Conservation (phyloP, 2,888 invertebrate genomes). For the Ferrisia virgata region DNA sequence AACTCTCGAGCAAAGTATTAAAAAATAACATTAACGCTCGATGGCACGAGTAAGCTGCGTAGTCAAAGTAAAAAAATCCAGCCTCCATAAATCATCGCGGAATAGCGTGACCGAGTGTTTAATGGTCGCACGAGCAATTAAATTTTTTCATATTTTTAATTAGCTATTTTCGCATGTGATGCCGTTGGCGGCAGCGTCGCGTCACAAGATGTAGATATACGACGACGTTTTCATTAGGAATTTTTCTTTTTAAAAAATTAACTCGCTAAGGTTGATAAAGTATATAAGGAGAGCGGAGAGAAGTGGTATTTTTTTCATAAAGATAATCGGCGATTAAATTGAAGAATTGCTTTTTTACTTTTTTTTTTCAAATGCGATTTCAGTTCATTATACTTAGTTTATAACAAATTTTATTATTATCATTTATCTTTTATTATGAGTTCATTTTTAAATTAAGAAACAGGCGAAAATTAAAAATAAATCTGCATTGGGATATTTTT, state of each 20-base stretch:
- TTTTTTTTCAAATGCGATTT: too few species aligned
- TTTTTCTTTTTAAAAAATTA: background rate
- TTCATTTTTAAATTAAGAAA: too few species aligned
- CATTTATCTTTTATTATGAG: too few species aligned
- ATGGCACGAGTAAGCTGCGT: background rate
- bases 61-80: conserved; percentile 5
- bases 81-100: background rate
- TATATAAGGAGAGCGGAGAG: too few species aligned
- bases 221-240: background rate
- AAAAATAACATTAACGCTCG: background rate
- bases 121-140: background rate
- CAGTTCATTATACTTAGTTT: too few species aligned
- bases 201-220: background rate
- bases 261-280: background rate
- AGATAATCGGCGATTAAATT: too few species aligned
- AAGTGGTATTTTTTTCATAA: too few species aligned
- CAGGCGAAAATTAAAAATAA: too few species aligned
- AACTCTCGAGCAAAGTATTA: too few species aligned
- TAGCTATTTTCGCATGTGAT: background rate
- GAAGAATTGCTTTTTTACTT: too few species aligned
- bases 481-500: too few species aligned
- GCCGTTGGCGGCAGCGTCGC: background rate
- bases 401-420: too few species aligned
- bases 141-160: background rate
- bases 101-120: conserved; percentile 4